Base-by-base conservation (phyloP, 2,113 vertebrate genomes). In the Setophaga petechia region DNA sequence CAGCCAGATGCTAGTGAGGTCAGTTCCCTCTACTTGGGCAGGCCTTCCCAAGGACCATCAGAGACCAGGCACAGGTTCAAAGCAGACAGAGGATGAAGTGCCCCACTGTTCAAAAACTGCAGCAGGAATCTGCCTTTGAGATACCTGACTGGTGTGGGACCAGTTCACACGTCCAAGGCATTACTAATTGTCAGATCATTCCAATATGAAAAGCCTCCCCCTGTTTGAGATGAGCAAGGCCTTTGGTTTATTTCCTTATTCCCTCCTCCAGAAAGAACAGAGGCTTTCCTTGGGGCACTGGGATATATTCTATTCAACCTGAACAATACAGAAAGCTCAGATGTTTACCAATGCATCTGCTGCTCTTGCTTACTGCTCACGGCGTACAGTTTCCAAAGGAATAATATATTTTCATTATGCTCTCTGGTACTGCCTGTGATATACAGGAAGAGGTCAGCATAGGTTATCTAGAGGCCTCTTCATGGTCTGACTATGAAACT, bases 1-100 rank as follows among this genome's bases (percentile, higher is more conserved):
- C 87, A 76, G 84, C 33, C 93, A 94, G 80, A 96, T 92, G 80
- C 61, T 84, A 57, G 20, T 1, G 4, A 78, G 93, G 86, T 92
- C 95, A 47, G 33, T 6, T 71, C 54, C 13, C n/a, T 43, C 51
- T 19, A 4, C 71, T 55, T 4, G 1, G 59, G 54, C 37, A 39
- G 30, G 33, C 63, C 63, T 92, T 89, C 80, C 72, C 86, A 66
- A 39, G 46, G 68, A 63, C 31, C 39, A 86, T 23, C 79, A 93
- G 61, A 87, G 73, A 63, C 13, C 1, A 84, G 57, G 12, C 76
- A 87, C 25, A 46, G 57, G 83, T 91, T 93, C 93, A 97, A 95
- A 95, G 95, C 19, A 75, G 35, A 65, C 2, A 30, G 0, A 30
- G 72, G 52, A 87, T 89, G 61, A 96, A 94, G 69, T 1, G 7